These are phyloP conservation scores for Bombus sylvicola DNA, from an alignment of 1,140 invertebrate genomes.

Conservation along the genomic window DNA sequence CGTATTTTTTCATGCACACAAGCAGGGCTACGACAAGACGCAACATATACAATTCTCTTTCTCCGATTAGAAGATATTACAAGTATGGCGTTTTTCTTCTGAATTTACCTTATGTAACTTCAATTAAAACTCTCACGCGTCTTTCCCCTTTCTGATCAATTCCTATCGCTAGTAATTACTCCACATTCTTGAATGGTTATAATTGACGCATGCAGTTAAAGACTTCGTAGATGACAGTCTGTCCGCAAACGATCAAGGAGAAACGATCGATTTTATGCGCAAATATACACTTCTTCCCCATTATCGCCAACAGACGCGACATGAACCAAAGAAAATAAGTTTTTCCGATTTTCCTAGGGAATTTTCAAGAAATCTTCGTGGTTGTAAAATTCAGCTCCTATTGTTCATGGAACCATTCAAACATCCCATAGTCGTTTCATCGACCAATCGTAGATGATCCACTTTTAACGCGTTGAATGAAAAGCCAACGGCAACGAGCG, in stretches of 20 bases:
- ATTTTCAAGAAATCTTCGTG: background rate
- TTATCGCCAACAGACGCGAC: background rate
- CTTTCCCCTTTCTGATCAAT: background rate
- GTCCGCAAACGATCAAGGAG: background rate
- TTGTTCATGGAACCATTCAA: background rate
- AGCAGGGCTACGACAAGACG: no score
- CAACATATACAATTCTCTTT: no score
- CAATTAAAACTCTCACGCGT: background rate
- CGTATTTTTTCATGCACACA: no score
- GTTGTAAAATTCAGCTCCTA: background rate
- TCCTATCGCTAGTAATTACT: background rate
- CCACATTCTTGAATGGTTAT: background rate
- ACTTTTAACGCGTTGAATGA: background rate
- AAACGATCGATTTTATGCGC: background rate
- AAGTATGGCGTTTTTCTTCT: no score
- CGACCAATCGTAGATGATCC: background rate
- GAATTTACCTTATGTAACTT: background rate
- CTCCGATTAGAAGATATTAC: no score
- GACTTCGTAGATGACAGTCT: background rate
- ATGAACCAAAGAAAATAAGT: background rate
- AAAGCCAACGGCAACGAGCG: no score
- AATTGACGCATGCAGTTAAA: background rate
- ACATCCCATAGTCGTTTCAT: background rate
- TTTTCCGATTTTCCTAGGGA: background rate
- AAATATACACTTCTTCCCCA: background rate